Base-by-base conservation (phyloP, 2,113 vertebrate species). In the Oncorhynchus masou region DNA sequence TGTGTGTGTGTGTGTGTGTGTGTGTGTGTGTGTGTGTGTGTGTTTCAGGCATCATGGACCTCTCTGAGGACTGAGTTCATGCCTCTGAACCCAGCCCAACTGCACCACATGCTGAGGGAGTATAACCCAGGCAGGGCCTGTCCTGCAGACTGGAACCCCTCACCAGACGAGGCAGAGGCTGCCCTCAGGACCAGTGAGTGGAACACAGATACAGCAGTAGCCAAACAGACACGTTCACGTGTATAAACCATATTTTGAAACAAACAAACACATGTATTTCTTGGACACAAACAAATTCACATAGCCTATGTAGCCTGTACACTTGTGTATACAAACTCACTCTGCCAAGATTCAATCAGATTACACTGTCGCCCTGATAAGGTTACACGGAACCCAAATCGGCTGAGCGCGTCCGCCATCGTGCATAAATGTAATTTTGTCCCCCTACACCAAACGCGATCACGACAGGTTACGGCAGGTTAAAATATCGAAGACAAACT, bases 61-160 rank as follows among this genome's bases (percentile, higher is more conserved):
- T 91, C 89, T 60, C 90, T 95, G 75, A 85, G 91, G 82, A 27
- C 65, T 0, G 94, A 95, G 84, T 95, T 93, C 25, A 34, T 84
- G 0, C 86, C 91, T 25, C 80, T 95, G 74, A 93, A 91, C 45
- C 74, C 92, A 0, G 92, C 94, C 1, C 94, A 95, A 87, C 91
- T 95, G 19, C 92, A 94, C 81, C 93, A 95, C 87, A 92, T 94
- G 92, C 79, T 95, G 80, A 85, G 85, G 64, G 91, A 92, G 70
- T 95, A 95, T 85, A 87, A 68, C 85, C 83, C 84, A 0, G 88
- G 84, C 8, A 90, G 83, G 70, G 15, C 79, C 19, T 85, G 85
- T 68, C 92, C 92, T 24, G 2, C 73, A 0, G 80, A 81, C 12
- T 95, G 94, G 94, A 91, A 1, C 3, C 93, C 93, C 0, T 45